Percentiles rank a stretch among this genome's conserved stretches.
These are phyloP conservation scores for Mactra quadrangularis DNA, from an alignment of 1,140 invertebrate species.

Conservation along the genomic window DNA sequence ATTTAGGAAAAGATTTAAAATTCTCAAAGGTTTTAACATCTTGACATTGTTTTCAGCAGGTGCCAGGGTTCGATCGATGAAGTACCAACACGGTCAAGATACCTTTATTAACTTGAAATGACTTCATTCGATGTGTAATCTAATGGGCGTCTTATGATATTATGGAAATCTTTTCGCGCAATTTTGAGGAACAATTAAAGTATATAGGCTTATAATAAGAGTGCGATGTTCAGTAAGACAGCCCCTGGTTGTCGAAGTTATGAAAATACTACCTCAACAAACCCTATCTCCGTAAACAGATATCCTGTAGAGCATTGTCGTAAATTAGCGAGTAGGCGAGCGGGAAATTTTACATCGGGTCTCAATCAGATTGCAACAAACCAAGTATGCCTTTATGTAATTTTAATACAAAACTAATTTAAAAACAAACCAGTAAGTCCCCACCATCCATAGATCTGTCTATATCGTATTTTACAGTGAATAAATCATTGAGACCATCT, in stretches of 20 bases:
- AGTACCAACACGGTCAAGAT: too few relatives aligned
- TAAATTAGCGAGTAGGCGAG: too few relatives aligned
- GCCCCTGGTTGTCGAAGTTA: background rate
- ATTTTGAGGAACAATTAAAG: background rate
- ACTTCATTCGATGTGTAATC: too few relatives aligned
- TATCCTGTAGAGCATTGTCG: too few relatives aligned
- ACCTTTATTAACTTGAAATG: too few relatives aligned
- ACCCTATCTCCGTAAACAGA: background rate
- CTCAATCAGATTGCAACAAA: background rate
- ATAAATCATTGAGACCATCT: conserved; percentile 68
- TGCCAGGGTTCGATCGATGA: too few relatives aligned
- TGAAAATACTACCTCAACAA: background rate
- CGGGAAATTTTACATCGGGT: background rate
- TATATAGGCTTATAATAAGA: background rate
- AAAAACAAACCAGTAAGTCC: conserved; percentile 72
- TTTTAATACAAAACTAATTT: background rate
- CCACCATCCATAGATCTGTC: conserved; percentile 68
- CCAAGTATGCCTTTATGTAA: background rate
- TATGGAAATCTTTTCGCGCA: too few relatives aligned
- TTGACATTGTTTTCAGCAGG: too few relatives aligned
- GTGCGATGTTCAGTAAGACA: background rate
- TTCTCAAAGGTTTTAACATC: too few relatives aligned
- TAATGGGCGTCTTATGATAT: too few relatives aligned
- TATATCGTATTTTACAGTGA: conserved; percentile 76
- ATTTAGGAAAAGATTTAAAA: too few relatives aligned